Base-by-base conservation (phyloP, 1,140 invertebrate species). In the Goniozus legneri region DNA sequence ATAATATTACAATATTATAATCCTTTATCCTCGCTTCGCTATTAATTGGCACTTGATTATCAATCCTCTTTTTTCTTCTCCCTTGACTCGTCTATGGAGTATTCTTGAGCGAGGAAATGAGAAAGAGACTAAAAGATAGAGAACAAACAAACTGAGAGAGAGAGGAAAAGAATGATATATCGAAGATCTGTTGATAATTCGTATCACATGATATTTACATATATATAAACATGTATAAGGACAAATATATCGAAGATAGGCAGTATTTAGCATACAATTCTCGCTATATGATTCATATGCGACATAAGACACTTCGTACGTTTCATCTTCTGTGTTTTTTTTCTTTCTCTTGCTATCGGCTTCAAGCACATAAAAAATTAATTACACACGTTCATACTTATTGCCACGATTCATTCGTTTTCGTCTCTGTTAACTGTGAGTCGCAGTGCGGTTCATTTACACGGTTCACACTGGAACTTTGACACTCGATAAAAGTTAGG, bases 11-110 rank as follows among this genome's bases (percentile, higher is more conserved):
- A 44, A 40, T 40, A 47, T 51, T 60, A 56, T 47, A 56, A 45
- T 33, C 52, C 47, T 44, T 55, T 58, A 61, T 52, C 63, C 51
- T 56, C 39, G 34, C 32, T 54, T 66, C 27, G 49, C 56, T 67
- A 65, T 46, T n/a, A 54, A 65, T 67, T 67, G 64, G 64, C 64
- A 67, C 64, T 65, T 66, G 54, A n/a, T n/a, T n/a, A n/a, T 44
- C 38, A 47, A 39, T 38, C n/a, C 48, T 14, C 39, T 38, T 40
- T 39, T 44, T 50, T 42, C 14, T 27, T 46, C 32, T 39, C 46
- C 21, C 44, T 44, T n/a, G n/a, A n/a, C n/a, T n/a, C n/a, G n/a
- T n/a, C n/a, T n/a, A n/a, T n/a, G n/a, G n/a, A n/a, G n/a, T n/a
- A n/a, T n/a, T n/a, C n/a, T n/a, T n/a, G n/a, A n/a, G n/a, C 10